These are phyloP conservation scores for Tetrapedia diversipes DNA, from an alignment of 2,888 invertebrate genomes.

Conservation along the genomic window DNA sequence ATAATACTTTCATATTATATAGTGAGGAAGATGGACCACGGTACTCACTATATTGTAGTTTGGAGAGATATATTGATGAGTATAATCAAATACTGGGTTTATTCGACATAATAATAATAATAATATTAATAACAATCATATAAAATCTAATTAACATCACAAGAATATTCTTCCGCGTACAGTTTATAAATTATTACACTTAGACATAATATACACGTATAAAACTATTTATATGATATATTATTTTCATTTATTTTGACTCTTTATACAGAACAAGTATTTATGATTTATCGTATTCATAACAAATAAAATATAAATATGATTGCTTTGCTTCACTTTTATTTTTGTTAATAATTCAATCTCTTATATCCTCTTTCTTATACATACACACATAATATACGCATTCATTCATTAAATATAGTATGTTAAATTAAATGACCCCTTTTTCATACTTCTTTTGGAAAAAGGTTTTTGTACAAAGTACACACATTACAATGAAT, in stretches of 20 bases:
- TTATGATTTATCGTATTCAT: not conserved
- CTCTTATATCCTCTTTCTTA: not conserved
- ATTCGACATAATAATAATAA: no score
- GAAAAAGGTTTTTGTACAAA: not conserved
- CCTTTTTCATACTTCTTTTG: not conserved
- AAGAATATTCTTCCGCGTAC: no score
- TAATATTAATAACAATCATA: no score
- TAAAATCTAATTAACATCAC: no score
- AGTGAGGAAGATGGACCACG: no score
- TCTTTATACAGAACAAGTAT: slow-evolving; percentile 7
- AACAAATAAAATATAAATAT: slow-evolving; percentile 13
- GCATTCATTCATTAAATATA: not conserved
- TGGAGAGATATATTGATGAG: no score
- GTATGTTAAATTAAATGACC: not conserved
- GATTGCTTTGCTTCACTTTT: not conserved
- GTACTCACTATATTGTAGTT: no score
- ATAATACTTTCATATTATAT: no score
- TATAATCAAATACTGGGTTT: no score
- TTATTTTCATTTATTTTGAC: slow-evolving; percentile 1
- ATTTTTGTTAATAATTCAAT: not conserved
- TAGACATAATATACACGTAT: not conserved
- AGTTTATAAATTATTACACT: not conserved
- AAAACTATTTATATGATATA: not conserved
- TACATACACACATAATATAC: not conserved
- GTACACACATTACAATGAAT: slow-evolving; percentile 25